These are phyloP conservation scores for Mastomys coucha DNA, from an alignment of 2,113 vertebrate species.

Conservation along the genomic window DNA sequence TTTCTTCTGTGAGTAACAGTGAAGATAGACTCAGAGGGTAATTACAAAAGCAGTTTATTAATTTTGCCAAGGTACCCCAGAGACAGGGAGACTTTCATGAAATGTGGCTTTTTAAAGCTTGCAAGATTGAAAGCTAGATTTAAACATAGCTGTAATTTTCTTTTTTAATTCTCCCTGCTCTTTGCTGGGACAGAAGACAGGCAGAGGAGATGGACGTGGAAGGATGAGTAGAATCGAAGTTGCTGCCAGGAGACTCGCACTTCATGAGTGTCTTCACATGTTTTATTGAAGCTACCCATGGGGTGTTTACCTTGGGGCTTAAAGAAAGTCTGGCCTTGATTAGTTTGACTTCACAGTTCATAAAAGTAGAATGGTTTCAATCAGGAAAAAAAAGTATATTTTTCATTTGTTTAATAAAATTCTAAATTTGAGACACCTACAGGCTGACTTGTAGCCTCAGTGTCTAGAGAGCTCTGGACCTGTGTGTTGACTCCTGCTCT, in stretches of 20 bases:
- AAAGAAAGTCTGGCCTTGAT: neutral
- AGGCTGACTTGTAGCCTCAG: neutral
- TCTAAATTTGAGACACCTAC: neutral
- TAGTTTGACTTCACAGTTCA: neutral
- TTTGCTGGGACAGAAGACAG: neutral
- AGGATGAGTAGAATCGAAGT: neutral
- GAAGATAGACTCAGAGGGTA: conserved; percentile 52
- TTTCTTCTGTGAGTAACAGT: conserved; percentile 53
- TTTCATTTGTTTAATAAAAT: conserved; percentile 3
- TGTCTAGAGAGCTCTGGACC: neutral
- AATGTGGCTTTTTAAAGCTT: conserved; percentile 45
- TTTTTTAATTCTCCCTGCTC: conserved; percentile 16
- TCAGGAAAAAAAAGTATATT: neutral
- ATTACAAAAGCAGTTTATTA: conserved; percentile 69
- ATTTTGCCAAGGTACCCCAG: conserved; percentile 57
- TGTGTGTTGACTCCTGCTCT: neutral
- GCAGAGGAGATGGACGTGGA: conserved; percentile 24
- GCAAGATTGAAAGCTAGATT: conserved; percentile 48
- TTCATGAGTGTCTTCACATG: neutral
- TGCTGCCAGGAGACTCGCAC: neutral
- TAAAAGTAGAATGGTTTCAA: neutral
- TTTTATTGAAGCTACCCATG: neutral
- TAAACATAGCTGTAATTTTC: conserved; percentile 7
- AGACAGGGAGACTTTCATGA: conserved; percentile 53
- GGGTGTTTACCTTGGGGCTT: neutral